These are phyloP conservation scores for Octodonta nipae DNA, from an alignment of 2,888 invertebrate species.

Conservation along the genomic window DNA sequence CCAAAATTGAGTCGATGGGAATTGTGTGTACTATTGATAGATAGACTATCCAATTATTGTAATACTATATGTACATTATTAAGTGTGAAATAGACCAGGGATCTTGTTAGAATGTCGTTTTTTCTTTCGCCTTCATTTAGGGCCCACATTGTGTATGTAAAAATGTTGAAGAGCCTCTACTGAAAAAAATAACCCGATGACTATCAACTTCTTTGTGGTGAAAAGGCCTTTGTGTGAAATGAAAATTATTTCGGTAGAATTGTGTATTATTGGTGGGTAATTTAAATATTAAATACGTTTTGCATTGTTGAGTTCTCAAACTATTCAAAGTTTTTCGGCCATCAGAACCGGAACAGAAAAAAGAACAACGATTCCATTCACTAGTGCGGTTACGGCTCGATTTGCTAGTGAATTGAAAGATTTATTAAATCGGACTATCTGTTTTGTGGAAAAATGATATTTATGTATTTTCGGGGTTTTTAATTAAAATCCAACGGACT, in stretches of 20 bases:
- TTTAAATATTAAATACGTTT: slow-evolving; percentile 2
- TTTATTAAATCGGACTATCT: too few species aligned
- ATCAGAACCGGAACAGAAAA: background rate
- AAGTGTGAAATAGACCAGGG: slow-evolving; percentile 15
- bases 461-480: too few species aligned
- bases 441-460: too few species aligned
- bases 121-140: too few species aligned
- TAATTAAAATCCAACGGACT: too few species aligned
- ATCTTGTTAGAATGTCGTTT: slow-evolving; percentile 14
- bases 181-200: background rate
- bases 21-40: slow-evolving; percentile 10
- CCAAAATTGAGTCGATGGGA: slow-evolving; percentile 13
- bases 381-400: background rate
- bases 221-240: slow-evolving; percentile 1
- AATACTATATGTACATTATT: slow-evolving; percentile 15
- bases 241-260: background rate
- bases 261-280: slow-evolving; percentile 1
- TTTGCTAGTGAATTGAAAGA: too few species aligned
- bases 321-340: background rate
- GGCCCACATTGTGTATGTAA: too few species aligned
- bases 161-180: too few species aligned
- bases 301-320: slow-evolving; percentile 1
- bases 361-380: slow-evolving; percentile 1
- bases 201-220: slow-evolving; percentile 1
- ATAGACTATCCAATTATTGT: slow-evolving; percentile 17